phyloP scores from a whole-genome alignment of 2,113 vertebrate genomes.

The Ammodytes marinus region DNA sequence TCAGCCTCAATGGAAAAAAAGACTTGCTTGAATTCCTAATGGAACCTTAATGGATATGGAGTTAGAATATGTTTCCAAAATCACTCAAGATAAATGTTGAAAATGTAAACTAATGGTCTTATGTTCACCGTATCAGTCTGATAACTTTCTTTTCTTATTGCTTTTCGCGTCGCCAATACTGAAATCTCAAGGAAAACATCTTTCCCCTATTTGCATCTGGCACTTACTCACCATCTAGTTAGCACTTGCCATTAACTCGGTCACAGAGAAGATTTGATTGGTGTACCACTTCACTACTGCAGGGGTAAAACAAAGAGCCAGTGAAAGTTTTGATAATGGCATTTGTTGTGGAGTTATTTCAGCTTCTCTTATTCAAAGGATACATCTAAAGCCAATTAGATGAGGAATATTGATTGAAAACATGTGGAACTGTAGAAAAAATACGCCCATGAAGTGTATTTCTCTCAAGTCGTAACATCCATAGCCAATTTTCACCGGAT shows the following conservation, averaged over 20 bases:
- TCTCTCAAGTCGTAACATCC: not conserved
- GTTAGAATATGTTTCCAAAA: not conserved
- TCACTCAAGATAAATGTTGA: not conserved
- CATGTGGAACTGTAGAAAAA: not conserved
- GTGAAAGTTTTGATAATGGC: not conserved
- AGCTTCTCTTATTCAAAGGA: constrained; percentile 9
- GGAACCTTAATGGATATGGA: not conserved
- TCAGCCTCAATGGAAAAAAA: not conserved
- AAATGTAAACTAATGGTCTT: not conserved
- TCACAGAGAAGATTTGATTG: constrained; percentile 1
- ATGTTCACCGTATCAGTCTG: not conserved
- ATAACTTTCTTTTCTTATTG: not conserved
- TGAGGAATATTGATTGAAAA: not conserved
- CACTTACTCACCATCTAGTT: not conserved
- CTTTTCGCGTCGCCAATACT: not conserved
- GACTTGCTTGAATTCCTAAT: not conserved
- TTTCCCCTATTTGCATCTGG: not conserved
- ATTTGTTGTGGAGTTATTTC: not conserved
- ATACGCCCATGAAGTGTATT: not conserved
- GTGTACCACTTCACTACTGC: not conserved
- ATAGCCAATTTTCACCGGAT: not conserved
- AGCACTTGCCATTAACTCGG: not conserved
- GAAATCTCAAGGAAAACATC: not conserved
- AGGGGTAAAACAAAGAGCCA: not conserved
- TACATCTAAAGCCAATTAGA: not conserved